Percentiles rank a stretch among this genome's conserved stretches.
These are phyloP conservation scores for Drosophila willistoni DNA, from an alignment of 1,140 invertebrate genomes.

Conservation along the genomic window DNA sequence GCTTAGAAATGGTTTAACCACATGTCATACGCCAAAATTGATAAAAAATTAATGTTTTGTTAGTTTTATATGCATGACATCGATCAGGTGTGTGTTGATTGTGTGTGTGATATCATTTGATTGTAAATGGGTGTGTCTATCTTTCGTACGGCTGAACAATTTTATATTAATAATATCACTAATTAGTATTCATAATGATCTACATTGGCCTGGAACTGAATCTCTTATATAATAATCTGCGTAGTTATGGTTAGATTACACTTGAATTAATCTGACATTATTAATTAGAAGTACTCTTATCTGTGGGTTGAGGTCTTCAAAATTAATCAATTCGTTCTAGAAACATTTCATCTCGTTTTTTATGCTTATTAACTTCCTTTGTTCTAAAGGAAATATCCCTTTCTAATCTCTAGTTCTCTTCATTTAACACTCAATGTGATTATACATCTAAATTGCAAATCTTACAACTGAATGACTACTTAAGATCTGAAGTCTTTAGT, in stretches of 20 bases:
- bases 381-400: not conserved
- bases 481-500: not conserved
- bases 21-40: not conserved
- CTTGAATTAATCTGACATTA: conserved; percentile 1
- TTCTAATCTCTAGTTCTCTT: not conserved
- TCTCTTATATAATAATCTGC: not conserved
- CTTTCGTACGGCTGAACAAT: not conserved
- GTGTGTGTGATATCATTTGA: conserved; percentile 1
- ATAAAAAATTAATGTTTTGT: not conserved
- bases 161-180: not conserved
- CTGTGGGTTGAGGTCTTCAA: not conserved
- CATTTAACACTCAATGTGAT: too few relatives aligned
- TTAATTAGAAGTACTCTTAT: not conserved
- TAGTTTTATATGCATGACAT: conserved; percentile 9
- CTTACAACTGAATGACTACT: not conserved
- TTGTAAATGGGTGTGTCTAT: not conserved
- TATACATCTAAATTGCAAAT: not conserved
- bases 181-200: not conserved
- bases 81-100: conserved; percentile 8
- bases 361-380: not conserved
- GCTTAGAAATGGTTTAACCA: conserved; percentile 11
- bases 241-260: not conserved
- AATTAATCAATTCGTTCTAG: conserved; percentile 6
- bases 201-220: too few relatives aligned
- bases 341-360: not conserved